Evolutionary conservation across 2,797 vertebrate genomes (phyloP), one percentile per base, ranked within the genome.

Genomic region (Rhinatrema bivittatum): DNA sequence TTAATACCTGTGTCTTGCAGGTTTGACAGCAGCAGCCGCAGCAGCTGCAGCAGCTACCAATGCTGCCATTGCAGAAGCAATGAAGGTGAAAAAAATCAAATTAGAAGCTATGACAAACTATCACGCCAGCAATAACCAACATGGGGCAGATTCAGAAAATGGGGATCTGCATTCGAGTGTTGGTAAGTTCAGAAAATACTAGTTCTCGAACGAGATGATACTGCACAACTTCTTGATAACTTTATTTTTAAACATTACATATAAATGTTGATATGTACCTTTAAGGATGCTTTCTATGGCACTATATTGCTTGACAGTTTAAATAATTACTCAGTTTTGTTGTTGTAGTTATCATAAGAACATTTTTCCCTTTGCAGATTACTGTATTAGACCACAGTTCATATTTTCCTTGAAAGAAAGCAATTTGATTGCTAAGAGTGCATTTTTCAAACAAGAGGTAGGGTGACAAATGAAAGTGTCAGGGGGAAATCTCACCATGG

Each of bases 81-180:
- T 99, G 94, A 99, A 99, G 89, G 94, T 96, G 77, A 99, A 98
- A 85, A 99, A 99, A 87, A 99, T 99, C 83, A 98, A 99, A 82
- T 79, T 99, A 74, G 96, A 99, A 90, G 96, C 94, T 62, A 97
- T 99, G 93, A 94, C 91, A 80, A 83, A 87, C 86, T 98, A 96
- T 82, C 96, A 98, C 63, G 68, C 90, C 79, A 91, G 86, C 81
- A 91, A 86, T 82, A 89, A 87, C 76, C 94, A 97, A 68, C 94
- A 97, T 25, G 88, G 90, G 62, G 80, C 48, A 26, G 92, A 98
- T 51, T 88, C 90, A 11, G 96, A 99, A 79, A 99, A 98, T 19
- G 94, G 96, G 60, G 96, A 99, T 76, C 86, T 99, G 59, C 87
- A 91, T 85, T 94, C 94, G 70, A 86, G 88, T 51, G 87, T 97